Base-by-base conservation (phyloP, 2,888 invertebrate species). In the Aquatica leii region DNA sequence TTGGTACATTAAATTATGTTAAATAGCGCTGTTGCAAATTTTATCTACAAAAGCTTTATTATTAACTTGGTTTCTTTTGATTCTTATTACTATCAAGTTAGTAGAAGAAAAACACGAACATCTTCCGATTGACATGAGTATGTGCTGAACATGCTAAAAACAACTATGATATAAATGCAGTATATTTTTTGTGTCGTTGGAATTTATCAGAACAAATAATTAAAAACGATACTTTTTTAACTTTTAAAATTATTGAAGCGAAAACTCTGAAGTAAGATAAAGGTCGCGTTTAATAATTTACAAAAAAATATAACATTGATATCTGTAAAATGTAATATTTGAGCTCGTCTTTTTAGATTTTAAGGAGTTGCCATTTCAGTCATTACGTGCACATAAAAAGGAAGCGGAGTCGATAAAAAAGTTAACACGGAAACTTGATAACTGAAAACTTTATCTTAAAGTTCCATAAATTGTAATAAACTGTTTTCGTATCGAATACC, bases 321-420 rank as follows among this genome's bases (percentile, higher is more conserved):
- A 59, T 59, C 59, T 59, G 59, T 59, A 46, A 59, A 58, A 53
- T 59, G 59, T 59, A 59, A 59, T 59, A 53, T 59, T 53, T 53
- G 48, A 58, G 43, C 53, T 46, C 59, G 12, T 35, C 21, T 24
- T 55, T 58, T 59, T 59, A 63, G 59, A 63, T 63, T 63, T 63
- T 59, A 63, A 63, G 71, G 69, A 71, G 70, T 71, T 69, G 72
- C 70, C 72, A 70, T 73, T 73, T 70, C 60, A 69, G 73, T 73
- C 72, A 73, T 73, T 72, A 72, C 71, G 69, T 66, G 69, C 64
- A 71, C 72, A 72, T 73, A 73, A 73, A 71, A 71, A 69, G 69
- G 69, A 68, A 69, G 71, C 68, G 70, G 66, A 69, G 69, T 67
- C 67, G 67, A 70, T 70, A 71, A 72, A 73, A 71, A 73, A 69